A percentile compares a stretch with the other conserved stretches of the same genome.
Evolutionary conservation across 2,113 vertebrate species (phyloP).

Genomic region (Phalacrocorax carbo): DNA sequence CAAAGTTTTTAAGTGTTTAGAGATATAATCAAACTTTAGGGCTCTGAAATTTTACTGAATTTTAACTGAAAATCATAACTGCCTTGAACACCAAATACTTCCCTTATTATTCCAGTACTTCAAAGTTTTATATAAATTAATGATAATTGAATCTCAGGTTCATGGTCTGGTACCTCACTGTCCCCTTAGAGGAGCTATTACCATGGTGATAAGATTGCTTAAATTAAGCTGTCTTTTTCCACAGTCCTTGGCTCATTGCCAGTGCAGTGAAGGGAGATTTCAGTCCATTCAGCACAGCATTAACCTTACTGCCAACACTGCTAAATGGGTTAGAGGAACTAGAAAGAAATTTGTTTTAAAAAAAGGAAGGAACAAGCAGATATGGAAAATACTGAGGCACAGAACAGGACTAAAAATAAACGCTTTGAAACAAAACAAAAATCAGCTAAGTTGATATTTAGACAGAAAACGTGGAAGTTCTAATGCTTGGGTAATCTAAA

Average conservation of each 20-base stretch:
- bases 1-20: not conserved
- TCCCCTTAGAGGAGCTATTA: slow-evolving; percentile 42
- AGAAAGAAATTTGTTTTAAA: not conserved
- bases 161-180: slow-evolving; percentile 40
- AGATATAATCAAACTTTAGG: not conserved
- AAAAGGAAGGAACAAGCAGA: slow-evolving; percentile 17
- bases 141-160: slow-evolving; percentile 51
- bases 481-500: not conserved
- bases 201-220: slow-evolving; percentile 55
- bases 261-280: slow-evolving; percentile 54
- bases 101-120: not conserved
- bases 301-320: slow-evolving; percentile 51
- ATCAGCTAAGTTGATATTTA: not conserved
- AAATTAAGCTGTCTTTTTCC: slow-evolving; percentile 55
- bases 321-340: slow-evolving; percentile 31
- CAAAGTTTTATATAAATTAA: slow-evolving; percentile 43
- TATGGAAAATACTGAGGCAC: not conserved
- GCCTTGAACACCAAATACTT: slow-evolving; percentile 6
- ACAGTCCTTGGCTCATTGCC: slow-evolving; percentile 44
- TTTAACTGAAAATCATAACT: not conserved
- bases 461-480: not conserved
- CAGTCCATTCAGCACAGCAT: slow-evolving; percentile 62
- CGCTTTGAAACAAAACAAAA: not conserved
- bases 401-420: not conserved
- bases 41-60: not conserved